Evolutionary conservation across 2,113 vertebrate species (phyloP), one percentile per base, ranked within the genome.

Genomic region (Dendrocopos noguchii): DNA sequence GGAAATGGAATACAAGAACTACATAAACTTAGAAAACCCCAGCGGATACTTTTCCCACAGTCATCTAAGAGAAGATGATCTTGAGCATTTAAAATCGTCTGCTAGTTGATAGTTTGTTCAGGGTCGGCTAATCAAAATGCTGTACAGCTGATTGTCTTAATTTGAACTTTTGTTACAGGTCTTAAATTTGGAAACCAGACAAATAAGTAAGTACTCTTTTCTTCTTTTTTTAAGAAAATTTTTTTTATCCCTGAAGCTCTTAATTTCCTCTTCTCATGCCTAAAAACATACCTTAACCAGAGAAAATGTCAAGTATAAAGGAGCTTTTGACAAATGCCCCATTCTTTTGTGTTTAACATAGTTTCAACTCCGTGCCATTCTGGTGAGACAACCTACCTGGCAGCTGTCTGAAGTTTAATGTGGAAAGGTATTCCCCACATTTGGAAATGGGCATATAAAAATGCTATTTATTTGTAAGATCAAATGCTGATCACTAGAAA

Each of bases 151-250:
- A 95, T 94, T 25, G 15, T 73, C 76, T 87, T 82, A 55, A 85
- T 93, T 55, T 84, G 29, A 94, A 79, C 57, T 85, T 95, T 73
- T 90, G 7, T 95, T 98, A 75, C 12, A 98, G 97, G 93, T 88
- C 77, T 59, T 71, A 77, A 94, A 83, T 96, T 96, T 96, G 97
- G 75, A 60, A 93, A 97, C 93, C 95, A 92, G 79, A 83, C 93
- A 88, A 96, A 96, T 82, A 97, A 92, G 98, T 98, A 97, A 97
- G 96, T 97, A 44, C n/a, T 20, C 63, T 33, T 60, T 79, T 47
- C 0, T 1, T 6, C 13, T 36, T 11, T 39, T 39, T 39, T n/a
- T n/a, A n/a, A n/a, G n/a, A n/a, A 39, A 39, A 39, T 46, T 39
- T n/a, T 39, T 87, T 56, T 56, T 24, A 66, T 50, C 21, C 81